phyloP scores from a whole-genome alignment of 2,113 vertebrate species.

The Oryzias celebensis region DNA sequence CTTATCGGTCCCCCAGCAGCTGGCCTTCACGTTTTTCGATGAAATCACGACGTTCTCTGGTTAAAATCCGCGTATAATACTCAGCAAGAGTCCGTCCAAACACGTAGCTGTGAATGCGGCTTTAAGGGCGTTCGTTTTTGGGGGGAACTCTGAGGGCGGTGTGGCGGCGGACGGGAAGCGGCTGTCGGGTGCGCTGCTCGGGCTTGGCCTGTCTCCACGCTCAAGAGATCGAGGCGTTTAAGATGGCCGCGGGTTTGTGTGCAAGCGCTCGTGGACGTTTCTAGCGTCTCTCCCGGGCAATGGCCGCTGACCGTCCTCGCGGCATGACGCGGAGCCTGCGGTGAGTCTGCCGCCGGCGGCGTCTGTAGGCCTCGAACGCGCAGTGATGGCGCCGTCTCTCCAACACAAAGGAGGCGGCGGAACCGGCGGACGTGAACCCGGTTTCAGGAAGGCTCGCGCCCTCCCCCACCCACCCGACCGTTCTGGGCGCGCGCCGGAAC shows the following conservation, averaged over 20 bases:
- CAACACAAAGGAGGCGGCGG: slow-evolving; percentile 60
- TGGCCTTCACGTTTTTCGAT: slow-evolving; percentile 36
- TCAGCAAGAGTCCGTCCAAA: fast-evolving
- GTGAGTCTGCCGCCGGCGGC: not conserved
- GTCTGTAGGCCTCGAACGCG: slow-evolving; percentile 38
- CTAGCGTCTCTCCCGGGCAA: too few relatives aligned
- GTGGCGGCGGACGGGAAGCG: slow-evolving; percentile 12
- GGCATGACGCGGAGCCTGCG: not conserved
- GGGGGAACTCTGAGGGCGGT: not conserved
- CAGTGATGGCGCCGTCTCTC: slow-evolving; percentile 52
- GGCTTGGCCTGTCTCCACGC: slow-evolving; percentile 5
- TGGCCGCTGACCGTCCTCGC: too few relatives aligned
- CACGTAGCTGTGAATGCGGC: fast-evolving
- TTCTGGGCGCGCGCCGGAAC: not conserved
- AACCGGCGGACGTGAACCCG: not conserved
- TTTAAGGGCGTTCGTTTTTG: not conserved
- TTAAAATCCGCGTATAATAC: not conserved
- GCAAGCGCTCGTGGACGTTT: not conserved
- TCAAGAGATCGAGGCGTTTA: slow-evolving; percentile 20
- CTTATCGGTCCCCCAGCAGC: slow-evolving; percentile 11
- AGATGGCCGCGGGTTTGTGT: slow-evolving; percentile 9
- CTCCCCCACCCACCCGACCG: too few relatives aligned
- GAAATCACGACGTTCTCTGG: slow-evolving; percentile 42
- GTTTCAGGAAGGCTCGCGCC: too few relatives aligned
- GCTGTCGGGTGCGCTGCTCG: slow-evolving; percentile 30